These are phyloP conservation scores for Platypus cylindrus DNA, from an alignment of 2,888 invertebrate species.

Conservation along the genomic window DNA sequence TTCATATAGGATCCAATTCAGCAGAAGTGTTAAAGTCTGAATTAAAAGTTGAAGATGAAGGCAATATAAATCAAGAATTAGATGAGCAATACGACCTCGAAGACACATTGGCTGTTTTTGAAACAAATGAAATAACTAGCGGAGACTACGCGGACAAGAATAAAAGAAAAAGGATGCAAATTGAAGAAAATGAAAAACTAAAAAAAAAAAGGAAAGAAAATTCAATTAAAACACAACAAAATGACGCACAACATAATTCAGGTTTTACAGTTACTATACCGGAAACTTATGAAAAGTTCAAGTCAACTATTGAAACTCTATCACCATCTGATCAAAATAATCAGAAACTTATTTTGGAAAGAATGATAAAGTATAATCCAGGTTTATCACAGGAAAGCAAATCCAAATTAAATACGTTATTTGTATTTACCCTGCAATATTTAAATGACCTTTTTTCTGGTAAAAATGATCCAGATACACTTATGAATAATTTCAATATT, in stretches of 20 bases:
- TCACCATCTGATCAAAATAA: constrained; percentile 48
- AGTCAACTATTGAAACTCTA: constrained; percentile 47
- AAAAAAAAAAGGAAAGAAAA: constrained; percentile 6
- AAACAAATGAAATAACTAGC: constrained; percentile 28
- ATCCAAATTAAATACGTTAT: constrained; percentile 58
- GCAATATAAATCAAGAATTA: constrained; percentile 15
- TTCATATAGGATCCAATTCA: constrained; percentile 45
- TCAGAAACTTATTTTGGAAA: constrained; percentile 59
- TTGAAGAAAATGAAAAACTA: constrained; percentile 29
- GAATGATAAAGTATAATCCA: constrained; percentile 78
- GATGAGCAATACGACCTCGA: constrained; percentile 26
- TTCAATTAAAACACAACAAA: constrained; percentile 7
- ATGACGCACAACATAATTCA: constrained; percentile 34
- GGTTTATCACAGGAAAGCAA: constrained; percentile 68
- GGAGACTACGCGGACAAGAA: constrained; percentile 31
- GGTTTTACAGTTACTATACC: constrained; percentile 49
- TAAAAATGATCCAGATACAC: constrained; percentile 25
- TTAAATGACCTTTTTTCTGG: constrained; percentile 52
- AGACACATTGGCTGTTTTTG: constrained; percentile 39
- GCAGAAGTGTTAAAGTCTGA: constrained; percentile 19
- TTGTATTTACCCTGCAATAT: constrained; percentile 65
- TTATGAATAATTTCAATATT: constrained; percentile 45
- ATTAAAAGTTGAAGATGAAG: constrained; percentile 17
- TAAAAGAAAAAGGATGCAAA: constrained; percentile 15
- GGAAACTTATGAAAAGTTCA: constrained; percentile 47